Evolutionary conservation across 2,888 invertebrate species (phyloP).

Genomic region (Drosophila demipolita): DNA sequence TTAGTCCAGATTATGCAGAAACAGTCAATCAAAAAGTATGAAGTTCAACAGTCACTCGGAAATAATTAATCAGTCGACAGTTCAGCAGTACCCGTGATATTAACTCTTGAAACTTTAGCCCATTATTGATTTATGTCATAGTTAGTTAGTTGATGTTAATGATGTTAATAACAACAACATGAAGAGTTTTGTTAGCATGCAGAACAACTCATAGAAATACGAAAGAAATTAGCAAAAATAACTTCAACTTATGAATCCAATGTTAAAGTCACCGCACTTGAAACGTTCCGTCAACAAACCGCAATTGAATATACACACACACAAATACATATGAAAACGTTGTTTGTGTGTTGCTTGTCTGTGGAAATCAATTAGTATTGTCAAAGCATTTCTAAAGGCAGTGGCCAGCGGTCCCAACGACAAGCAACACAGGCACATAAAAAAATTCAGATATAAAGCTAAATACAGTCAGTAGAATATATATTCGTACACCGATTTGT

Average conservation of each 20-base stretch:
- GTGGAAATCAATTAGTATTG: constrained; percentile 73
- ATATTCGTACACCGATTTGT: background rate
- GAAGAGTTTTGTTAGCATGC: constrained; percentile 43
- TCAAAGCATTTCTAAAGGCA: constrained; percentile 48
- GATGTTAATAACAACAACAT: background rate
- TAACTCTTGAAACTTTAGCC: background rate
- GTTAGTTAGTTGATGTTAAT: background rate
- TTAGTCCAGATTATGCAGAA: background rate
- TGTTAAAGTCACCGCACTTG: constrained; percentile 44
- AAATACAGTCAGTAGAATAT: background rate
- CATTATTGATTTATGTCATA: constrained; percentile 6
- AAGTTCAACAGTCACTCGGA: background rate
- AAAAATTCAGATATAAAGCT: background rate
- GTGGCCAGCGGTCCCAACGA: constrained; percentile 12
- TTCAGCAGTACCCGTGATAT: background rate
- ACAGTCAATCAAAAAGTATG: background rate
- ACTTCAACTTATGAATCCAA: constrained; percentile 32
- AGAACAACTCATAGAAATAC: constrained; percentile 18
- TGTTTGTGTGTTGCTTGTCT: constrained; percentile 10
- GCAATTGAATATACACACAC: constrained; percentile 41
- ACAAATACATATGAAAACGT: background rate
- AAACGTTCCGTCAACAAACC: constrained; percentile 43
- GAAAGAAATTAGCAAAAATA: constrained; percentile 30
- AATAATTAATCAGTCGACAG: background rate
- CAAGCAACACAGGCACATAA: constrained; percentile 3